A percentile compares a stretch with the other conserved stretches of the same genome.
These are phyloP conservation scores for Herminia tarsipennalis DNA, from an alignment of 2,888 invertebrate genomes.

Conservation along the genomic window DNA sequence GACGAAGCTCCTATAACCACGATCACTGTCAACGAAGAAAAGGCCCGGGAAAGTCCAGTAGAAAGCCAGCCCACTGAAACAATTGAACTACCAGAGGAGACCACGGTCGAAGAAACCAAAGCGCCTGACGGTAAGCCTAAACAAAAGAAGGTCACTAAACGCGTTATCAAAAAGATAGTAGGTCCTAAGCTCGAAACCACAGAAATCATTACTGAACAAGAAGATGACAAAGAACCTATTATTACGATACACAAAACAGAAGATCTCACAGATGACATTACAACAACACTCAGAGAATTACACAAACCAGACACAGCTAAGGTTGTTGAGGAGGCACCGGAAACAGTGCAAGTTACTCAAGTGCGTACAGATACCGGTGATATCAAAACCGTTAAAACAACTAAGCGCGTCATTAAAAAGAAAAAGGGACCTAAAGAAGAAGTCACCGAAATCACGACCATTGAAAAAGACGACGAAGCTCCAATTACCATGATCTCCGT, in stretches of 20 bases:
- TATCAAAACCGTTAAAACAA: conserved; percentile 56
- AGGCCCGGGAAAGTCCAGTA: conserved; percentile 52
- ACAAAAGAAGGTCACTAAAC: conserved; percentile 38
- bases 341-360: conserved; percentile 29
- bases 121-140: conserved; percentile 27
- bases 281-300: conserved; percentile 10
- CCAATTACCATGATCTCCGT: not conserved
- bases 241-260: conserved; percentile 22
- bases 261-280: conserved; percentile 16
- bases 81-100: conserved; percentile 60
- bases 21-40: conserved; percentile 42
- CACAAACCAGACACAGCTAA: conserved; percentile 14
- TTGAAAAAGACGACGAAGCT: conserved; percentile 41
- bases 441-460: conserved; percentile 73
- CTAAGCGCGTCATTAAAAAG: conserved; percentile 74
- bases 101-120: conserved; percentile 33
- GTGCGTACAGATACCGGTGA: conserved; percentile 10
- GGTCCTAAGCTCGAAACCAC: conserved; percentile 28
- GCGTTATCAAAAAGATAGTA: conserved; percentile 52
- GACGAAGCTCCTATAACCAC: conserved; percentile 9
- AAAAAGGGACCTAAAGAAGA: conserved; percentile 70
- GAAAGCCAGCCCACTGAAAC: conserved; percentile 67
- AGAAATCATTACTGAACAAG: conserved; percentile 19
- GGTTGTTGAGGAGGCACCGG: conserved; percentile 32
- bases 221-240: conserved; percentile 18